phyloP scores from a whole-genome alignment of 2,113 vertebrate species.

The Cacatua alba region DNA sequence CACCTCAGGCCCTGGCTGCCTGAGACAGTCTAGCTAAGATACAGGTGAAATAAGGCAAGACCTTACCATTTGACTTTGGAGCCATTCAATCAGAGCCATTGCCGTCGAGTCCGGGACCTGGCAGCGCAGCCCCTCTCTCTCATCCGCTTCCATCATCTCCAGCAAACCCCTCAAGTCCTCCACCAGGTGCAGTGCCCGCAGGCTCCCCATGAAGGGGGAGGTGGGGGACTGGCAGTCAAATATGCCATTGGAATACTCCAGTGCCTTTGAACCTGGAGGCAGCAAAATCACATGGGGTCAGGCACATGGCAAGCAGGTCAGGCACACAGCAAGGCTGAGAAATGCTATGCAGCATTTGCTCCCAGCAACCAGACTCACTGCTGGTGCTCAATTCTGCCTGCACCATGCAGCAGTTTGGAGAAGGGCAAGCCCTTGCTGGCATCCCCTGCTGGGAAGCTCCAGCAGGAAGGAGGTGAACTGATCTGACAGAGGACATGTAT shows the following conservation, averaged over 20 bases:
- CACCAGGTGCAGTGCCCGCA: conserved; percentile 89
- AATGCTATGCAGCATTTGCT: rapidly evolving
- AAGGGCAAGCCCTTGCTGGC: background rate
- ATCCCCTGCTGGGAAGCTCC: background rate
- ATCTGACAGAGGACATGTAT: background rate
- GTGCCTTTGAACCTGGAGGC: conserved; percentile 88
- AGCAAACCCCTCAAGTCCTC: conserved; percentile 90
- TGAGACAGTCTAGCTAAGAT: background rate
- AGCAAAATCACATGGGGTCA: background rate
- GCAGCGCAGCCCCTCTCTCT: conserved; percentile 90
- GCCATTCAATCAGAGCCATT: conserved; percentile 87
- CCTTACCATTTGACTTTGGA: conserved; percentile 89
- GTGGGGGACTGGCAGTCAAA: conserved; percentile 97
- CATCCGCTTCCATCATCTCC: conserved; percentile 92
- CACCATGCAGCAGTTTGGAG: background rate
- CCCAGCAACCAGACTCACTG: rapidly evolving
- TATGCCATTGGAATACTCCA: conserved; percentile 94
- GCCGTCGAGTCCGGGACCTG: conserved; percentile 92
- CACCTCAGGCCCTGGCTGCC: background rate
- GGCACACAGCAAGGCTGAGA: background rate
- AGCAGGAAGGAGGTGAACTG: background rate
- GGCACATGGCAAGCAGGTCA: background rate
- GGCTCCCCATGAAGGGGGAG: conserved; percentile 90
- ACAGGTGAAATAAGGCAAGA: background rate
- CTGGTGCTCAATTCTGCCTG: background rate